Evolutionary conservation across 2,797 vertebrate species (phyloP).

Genomic region (Mus caroli): DNA sequence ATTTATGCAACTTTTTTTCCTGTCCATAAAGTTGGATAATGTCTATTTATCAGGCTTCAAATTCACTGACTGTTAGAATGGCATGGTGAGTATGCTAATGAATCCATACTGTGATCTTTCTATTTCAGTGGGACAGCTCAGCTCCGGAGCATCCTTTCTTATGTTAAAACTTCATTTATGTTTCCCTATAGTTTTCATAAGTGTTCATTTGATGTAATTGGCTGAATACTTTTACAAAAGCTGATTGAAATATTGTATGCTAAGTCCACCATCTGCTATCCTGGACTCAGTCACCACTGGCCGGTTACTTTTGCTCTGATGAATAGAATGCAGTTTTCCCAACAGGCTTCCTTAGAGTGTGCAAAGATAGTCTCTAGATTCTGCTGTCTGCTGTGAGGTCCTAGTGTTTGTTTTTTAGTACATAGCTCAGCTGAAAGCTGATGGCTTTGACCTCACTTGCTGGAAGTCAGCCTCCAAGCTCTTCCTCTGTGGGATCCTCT

Average conservation of each 20-base stretch:
- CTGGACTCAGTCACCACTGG: background rate
- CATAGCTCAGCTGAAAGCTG: background rate
- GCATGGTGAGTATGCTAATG: slow-evolving; percentile 37
- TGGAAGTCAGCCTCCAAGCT: background rate
- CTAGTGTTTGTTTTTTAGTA: background rate
- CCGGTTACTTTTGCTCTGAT: background rate
- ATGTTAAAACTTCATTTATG: slow-evolving; percentile 14
- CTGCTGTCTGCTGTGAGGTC: background rate
- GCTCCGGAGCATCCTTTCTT: slow-evolving; percentile 36
- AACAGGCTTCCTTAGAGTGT: background rate
- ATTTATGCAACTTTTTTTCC: background rate
- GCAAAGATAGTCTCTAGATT: background rate
- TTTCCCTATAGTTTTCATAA: slow-evolving; percentile 40
- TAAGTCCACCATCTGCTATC: background rate
- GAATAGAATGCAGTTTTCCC: background rate
- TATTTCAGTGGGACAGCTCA: background rate
- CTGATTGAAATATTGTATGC: slow-evolving; percentile 6
- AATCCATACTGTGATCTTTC: slow-evolving; percentile 21
- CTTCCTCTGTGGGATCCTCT: background rate
- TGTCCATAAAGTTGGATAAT: slow-evolving; percentile 37
- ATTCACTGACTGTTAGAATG: slow-evolving; percentile 39
- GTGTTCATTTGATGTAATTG: slow-evolving; percentile 32
- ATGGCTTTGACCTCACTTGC: background rate
- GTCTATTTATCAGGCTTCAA: slow-evolving; percentile 36
- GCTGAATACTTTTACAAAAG: slow-evolving; percentile 46